Base-by-base conservation (phyloP, 2,888 invertebrate genomes). In the Phoronis australis region DNA sequence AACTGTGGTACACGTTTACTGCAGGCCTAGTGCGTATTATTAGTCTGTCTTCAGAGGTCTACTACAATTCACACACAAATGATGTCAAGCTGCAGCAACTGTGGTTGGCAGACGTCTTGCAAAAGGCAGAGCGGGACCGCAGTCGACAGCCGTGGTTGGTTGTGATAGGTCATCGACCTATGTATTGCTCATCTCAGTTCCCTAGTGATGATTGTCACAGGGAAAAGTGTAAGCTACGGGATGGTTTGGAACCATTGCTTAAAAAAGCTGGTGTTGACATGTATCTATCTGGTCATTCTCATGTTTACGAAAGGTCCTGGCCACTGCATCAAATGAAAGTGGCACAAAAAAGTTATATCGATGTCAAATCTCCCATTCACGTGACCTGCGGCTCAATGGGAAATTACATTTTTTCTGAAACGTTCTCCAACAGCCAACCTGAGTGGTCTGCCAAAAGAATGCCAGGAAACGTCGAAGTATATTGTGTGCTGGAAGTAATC, bases 1-100 rank as follows among this genome's bases (percentile, higher is more conserved):
- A 66, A 35, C 56, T 75, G n/a, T 72, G 72, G 69, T 76, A 74
- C 57, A 72, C 70, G 43, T 42, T 69, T 31, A 60, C 70, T 48
- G 58, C 70, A 23, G 73, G 73, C 5, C 65, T 65, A 5, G 64
- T 68, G 6, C 73, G 71, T 50, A 66, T 70, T 52, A 57, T 70
- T n/a, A n/a, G n/a, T n/a, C n/a, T n/a, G n/a, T n/a, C n/a, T n/a
- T n/a, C n/a, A n/a, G n/a, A n/a, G n/a, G n/a, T n/a, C n/a, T n/a
- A n/a, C n/a, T n/a, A 31, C 15, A 9, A 31, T 9, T 31, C 31
- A 9, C 9, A 31, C 31, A 9, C 31, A 31, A 15, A 31, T 9
- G 31, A 12, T 31, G 31, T 15, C 31, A 31, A 31, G 31, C 9
- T 31, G 9, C 31, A 31, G 31, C 9, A 31, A 12, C 9, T 12